Conservation (phyloP, 2,797 vertebrate genomes). For the Thunnus albacares region DNA sequence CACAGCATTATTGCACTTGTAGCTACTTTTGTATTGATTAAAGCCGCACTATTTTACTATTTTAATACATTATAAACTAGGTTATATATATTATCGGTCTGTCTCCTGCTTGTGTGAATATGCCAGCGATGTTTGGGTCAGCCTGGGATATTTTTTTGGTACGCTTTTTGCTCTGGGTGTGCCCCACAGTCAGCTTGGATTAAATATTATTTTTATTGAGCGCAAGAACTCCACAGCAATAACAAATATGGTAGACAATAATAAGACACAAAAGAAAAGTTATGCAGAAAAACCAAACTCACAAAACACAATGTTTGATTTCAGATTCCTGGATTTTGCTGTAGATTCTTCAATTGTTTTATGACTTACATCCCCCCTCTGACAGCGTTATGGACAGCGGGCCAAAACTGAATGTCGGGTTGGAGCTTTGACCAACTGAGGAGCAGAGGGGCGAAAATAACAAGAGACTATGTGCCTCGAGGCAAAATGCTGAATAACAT, state of each 20-base stretch:
- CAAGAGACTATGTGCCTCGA: neutral
- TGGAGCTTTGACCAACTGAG: slow-evolving; percentile 2
- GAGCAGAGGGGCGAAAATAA: neutral
- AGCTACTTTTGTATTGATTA: neutral
- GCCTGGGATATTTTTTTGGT: neutral
- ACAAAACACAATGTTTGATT: neutral
- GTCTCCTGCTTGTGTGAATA: neutral
- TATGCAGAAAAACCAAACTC: neutral
- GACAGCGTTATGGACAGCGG: neutral
- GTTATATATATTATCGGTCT: neutral
- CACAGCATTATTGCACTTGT: neutral
- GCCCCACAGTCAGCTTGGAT: neutral
- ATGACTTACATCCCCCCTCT: neutral
- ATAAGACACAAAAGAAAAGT: neutral
- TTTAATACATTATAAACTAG: neutral
- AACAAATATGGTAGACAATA: neutral
- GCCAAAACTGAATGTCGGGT: slow-evolving; percentile 3
- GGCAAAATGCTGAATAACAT: neutral
- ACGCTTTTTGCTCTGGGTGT: neutral
- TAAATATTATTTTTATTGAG: neutral
- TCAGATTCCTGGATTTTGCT: neutral
- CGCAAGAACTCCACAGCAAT: neutral
- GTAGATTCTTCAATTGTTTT: neutral
- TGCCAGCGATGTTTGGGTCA: neutral
- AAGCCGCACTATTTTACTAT: neutral